Base-by-base conservation (phyloP, 2,113 vertebrate species). In the Notarius quadriscutis region DNA sequence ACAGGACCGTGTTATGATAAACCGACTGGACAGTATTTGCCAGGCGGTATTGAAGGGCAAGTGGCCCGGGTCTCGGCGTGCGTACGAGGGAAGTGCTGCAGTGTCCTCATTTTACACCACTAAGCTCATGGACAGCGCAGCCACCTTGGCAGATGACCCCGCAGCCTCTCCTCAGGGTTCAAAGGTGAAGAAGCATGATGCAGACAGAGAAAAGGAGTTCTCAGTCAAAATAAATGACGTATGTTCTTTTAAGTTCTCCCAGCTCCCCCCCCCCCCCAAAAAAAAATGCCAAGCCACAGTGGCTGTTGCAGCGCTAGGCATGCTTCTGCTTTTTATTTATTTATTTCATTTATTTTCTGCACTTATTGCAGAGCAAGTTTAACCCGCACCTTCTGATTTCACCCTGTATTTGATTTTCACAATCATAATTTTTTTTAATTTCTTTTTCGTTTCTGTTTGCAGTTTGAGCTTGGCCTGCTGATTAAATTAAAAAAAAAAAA, bases 111-210 rank as follows among this genome's bases (percentile, higher is more conserved):
- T 99, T 94, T 99, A 99, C 91, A 99, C 98, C 91, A 99, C 97
- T 91, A 99, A 99, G 92, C 97, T 99, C 7, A 94, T 99, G 94
- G 97, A 99, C 91, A 97, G 95, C 67, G 0, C 91, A 1, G 69
- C 90, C 51, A 90, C 93, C 85, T 91, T 94, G 74, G 94, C 95
- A 93, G 97, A 99, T 94, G 98, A 99, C 75, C 96, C 94, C 57
- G 96, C 97, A 55, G 96, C 96, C 25, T 97, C 97, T 48, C 92
- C 97, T 94, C 98, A 99, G 96, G 97, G 97, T 96, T 97, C 97
- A 98, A 99, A 99, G 98, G 98, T 99, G 97, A 99, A 98, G 97
- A 98, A 97, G 97, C 97, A 99, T 99, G 98, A 99, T 97, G 97
- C 96, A 97, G 97, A 98, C 85, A 90, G 78, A 97, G 94, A 93